Evolutionary conservation across 2,888 invertebrate genomes (phyloP).

Genomic region (Bhutanitis thaidina): DNA sequence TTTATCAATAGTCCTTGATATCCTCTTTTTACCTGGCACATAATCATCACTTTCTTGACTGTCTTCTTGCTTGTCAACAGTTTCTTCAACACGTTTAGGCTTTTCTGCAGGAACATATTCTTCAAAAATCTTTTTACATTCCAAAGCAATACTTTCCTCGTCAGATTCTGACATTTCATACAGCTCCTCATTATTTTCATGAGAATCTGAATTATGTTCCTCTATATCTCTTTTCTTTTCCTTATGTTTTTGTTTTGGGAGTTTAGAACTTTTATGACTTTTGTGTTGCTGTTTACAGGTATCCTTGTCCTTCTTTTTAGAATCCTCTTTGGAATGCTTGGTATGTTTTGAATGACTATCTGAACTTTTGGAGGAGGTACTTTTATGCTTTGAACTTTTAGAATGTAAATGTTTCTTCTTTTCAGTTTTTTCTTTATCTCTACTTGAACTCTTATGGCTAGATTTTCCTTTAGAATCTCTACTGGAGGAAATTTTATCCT

Average conservation of each 20-base stretch:
- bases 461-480: constrained; percentile 46
- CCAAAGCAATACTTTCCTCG: constrained; percentile 86
- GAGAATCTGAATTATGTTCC: constrained; percentile 39
- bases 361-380: constrained; percentile 33
- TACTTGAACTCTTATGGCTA: constrained; percentile 54
- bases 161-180: constrained; percentile 78
- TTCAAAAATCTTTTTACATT: constrained; percentile 93
- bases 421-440: constrained; percentile 44
- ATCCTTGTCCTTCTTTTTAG: constrained; percentile 38
- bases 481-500: constrained; percentile 30
- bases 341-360: constrained; percentile 36
- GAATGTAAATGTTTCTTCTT: constrained; percentile 44
- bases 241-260: constrained; percentile 41
- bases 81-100: constrained; percentile 41
- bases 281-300: constrained; percentile 29
- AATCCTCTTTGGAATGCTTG: constrained; percentile 35
- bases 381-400: constrained; percentile 35
- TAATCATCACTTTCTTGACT: constrained; percentile 59
- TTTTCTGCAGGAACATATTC: constrained; percentile 82
- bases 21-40: constrained; percentile 81
- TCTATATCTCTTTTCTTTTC: constrained; percentile 44
- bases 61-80: constrained; percentile 33
- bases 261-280: constrained; percentile 45
- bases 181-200: constrained; percentile 41
- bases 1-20: constrained; percentile 84